Evolutionary conservation across 92 coral and sea anemone genomes (phyloP).

Genomic region (Paragorgia papillata): DNA sequence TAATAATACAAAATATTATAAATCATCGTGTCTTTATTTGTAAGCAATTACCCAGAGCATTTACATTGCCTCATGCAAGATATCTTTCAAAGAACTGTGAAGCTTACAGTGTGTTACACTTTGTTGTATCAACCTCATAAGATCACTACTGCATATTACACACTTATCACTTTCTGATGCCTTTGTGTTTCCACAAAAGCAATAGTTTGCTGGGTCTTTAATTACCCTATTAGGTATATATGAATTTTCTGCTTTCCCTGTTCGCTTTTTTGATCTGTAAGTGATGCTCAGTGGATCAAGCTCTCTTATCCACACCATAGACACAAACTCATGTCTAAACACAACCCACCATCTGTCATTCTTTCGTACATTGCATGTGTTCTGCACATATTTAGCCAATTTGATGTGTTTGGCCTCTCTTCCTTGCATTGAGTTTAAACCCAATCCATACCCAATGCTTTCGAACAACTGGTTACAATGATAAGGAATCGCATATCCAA

Average conservation of each 20-base stretch:
- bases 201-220: conserved; percentile 41
- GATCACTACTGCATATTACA: conserved; percentile 45
- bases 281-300: conserved; percentile 59
- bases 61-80: not conserved
- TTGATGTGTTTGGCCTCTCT: conserved; percentile 68
- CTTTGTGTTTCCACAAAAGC: conserved; percentile 37
- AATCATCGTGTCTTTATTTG: too few relatives aligned
- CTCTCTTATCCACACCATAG: conserved; percentile 62
- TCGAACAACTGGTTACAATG: conserved; percentile 42
- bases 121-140: conserved; percentile 44
- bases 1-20: too few relatives aligned
- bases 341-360: conserved; percentile 65
- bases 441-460: conserved; percentile 63
- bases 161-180: conserved; percentile 34
- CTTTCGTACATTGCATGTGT: conserved; percentile 65
- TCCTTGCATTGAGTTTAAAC: conserved; percentile 70
- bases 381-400: conserved; percentile 55
- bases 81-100: conserved; percentile 14
- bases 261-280: conserved; percentile 40
- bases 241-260: conserved; percentile 42
- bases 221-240: conserved; percentile 60
- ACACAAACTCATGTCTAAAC: conserved; percentile 64
- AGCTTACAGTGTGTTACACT: conserved; percentile 51
- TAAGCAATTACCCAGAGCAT: not conserved
- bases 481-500: too few relatives aligned